These are phyloP conservation scores for Drosophila paranaensis DNA, from an alignment of 2,888 invertebrate genomes.

Conservation along the genomic window DNA sequence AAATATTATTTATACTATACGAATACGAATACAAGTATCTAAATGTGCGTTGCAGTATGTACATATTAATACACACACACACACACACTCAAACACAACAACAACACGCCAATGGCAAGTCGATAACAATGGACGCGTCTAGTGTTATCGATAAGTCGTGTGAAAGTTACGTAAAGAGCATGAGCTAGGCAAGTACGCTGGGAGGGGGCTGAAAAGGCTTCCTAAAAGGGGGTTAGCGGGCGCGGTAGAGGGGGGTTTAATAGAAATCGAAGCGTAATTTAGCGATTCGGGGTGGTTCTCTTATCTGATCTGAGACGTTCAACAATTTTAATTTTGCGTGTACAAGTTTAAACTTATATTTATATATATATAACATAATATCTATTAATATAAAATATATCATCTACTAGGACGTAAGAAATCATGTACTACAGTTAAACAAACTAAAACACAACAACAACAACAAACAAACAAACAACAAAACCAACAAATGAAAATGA, in stretches of 20 bases:
- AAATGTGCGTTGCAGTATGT: constrained; percentile 71
- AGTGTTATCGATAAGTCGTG: constrained; percentile 21
- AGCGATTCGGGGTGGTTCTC: constrained; percentile 29
- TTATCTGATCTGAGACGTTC: constrained; percentile 57
- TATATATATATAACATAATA: constrained; percentile 66
- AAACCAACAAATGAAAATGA: constrained; percentile 62
- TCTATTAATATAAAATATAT: constrained; percentile 74
- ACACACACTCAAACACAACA: constrained; percentile 9
- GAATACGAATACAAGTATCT: constrained; percentile 68
- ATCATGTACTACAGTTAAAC: constrained; percentile 73
- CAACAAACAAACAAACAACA: constrained; percentile 52
- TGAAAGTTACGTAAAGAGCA: constrained; percentile 17
- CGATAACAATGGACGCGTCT: constrained; percentile 19
- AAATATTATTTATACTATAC: constrained; percentile 67
- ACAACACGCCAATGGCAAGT: constrained; percentile 15
- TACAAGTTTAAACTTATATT: constrained; percentile 77
- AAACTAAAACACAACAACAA: constrained; percentile 56
- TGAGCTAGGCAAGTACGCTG: neutral
- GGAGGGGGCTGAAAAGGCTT: constrained; percentile 9
- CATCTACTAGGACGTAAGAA: constrained; percentile 68
- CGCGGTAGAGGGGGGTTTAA: constrained; percentile 5
- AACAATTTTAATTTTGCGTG: constrained; percentile 73
- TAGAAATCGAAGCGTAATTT: constrained; percentile 13
- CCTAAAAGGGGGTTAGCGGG: constrained; percentile 16
- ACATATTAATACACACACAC: constrained; percentile 46